A percentile compares a stretch with the other conserved stretches of the same genome.
These are phyloP conservation scores for Pygoscelis adeliae DNA, from an alignment of 2,113 vertebrate genomes.

Conservation along the genomic window DNA sequence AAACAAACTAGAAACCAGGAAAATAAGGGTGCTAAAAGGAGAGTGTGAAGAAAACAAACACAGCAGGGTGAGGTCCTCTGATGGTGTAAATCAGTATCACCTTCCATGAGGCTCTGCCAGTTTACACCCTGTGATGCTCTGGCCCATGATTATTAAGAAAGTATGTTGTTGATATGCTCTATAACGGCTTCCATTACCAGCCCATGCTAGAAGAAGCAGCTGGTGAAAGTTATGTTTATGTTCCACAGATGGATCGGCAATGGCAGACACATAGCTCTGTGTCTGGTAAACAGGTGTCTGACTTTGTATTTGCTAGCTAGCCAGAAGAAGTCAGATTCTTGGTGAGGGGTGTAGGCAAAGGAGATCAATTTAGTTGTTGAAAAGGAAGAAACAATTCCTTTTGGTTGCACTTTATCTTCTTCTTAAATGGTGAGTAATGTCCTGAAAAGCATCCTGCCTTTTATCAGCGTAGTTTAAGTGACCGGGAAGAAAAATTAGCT, in stretches of 20 bases:
- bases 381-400: conserved; percentile 10
- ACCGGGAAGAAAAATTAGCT: background rate
- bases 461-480: background rate
- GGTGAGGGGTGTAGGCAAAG: conserved; percentile 24
- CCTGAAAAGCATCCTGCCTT: background rate
- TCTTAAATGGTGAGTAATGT: background rate
- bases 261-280: conserved; percentile 61
- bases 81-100: background rate
- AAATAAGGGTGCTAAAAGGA: background rate
- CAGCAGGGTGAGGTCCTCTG: background rate
- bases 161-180: conserved; percentile 52
- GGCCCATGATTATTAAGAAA: conserved; percentile 54
- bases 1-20: background rate
- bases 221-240: conserved; percentile 72
- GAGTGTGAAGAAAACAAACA: background rate
- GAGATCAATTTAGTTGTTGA: conserved; percentile 14
- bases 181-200: conserved; percentile 62
- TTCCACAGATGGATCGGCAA: conserved; percentile 68
- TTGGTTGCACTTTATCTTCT: background rate
- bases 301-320: conserved; percentile 64
- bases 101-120: conserved; percentile 6
- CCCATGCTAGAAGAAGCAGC: conserved; percentile 73
- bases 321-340: conserved; percentile 63
- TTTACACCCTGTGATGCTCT: conserved; percentile 40
- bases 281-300: conserved; percentile 78